These are phyloP conservation scores for Sminthurides aquaticus DNA, from an alignment of 2,888 invertebrate genomes.

Conservation along the genomic window DNA sequence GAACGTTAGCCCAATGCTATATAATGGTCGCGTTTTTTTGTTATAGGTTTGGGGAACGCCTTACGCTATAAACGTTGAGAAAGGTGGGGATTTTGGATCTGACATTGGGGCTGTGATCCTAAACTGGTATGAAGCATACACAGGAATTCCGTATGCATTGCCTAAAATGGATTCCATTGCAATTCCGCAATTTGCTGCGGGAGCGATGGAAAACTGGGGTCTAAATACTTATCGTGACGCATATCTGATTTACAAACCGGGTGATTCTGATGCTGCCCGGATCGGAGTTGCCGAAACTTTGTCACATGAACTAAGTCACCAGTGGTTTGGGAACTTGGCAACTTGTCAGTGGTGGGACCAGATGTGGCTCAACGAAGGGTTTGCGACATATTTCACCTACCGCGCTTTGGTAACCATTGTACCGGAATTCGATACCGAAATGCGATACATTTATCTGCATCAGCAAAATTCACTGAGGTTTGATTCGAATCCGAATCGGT, in stretches of 20 bases:
- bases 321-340: constrained; percentile 17
- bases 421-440: constrained; percentile 34
- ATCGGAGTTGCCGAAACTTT: constrained; percentile 11
- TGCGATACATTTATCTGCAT: constrained; percentile 27
- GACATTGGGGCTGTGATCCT: constrained; percentile 7
- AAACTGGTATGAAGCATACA: constrained; percentile 14
- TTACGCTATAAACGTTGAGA: not conserved
- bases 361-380: constrained; percentile 20
- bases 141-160: constrained; percentile 10
- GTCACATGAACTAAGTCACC: constrained; percentile 9
- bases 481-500: constrained; percentile 21
- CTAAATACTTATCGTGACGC: constrained; percentile 11
- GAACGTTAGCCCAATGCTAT: no score
- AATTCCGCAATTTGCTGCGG: constrained; percentile 21
- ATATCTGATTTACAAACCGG: constrained; percentile 11
- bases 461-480: constrained; percentile 28
- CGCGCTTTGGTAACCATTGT: constrained; percentile 25
- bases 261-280: constrained; percentile 7
- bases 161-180: constrained; percentile 21
- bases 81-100: constrained; percentile 12
- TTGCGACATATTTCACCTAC: constrained; percentile 18
- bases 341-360: constrained; percentile 20
- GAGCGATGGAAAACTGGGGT: constrained; percentile 23
- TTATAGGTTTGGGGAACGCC: constrained; percentile 16
- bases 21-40: not conserved